Percentiles rank a stretch among this genome's conserved stretches.
These are phyloP conservation scores for Idaea biselata DNA, from an alignment of 2,888 invertebrate genomes.

Conservation along the genomic window DNA sequence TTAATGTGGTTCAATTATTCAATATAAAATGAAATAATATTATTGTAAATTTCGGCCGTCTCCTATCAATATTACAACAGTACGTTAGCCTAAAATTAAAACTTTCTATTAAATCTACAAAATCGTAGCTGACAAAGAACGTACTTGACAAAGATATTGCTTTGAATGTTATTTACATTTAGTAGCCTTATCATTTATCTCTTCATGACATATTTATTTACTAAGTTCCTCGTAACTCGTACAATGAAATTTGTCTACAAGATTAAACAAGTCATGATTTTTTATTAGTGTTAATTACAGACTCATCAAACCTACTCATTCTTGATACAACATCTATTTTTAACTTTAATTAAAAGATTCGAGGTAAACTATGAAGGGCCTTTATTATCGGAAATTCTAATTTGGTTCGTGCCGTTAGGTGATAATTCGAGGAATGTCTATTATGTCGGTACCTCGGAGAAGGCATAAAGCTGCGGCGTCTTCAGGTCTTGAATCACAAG, in stretches of 20 bases:
- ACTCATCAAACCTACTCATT: conserved; percentile 37
- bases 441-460: conserved; percentile 34
- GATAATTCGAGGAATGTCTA: neutral
- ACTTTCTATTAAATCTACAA: neutral
- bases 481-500: conserved; percentile 29
- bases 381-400: conserved; percentile 38
- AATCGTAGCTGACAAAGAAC: neutral
- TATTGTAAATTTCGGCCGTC: neutral
- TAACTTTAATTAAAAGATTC: conserved; percentile 17
- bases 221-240: neutral
- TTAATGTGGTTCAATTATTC: too few relatives aligned
- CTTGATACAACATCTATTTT: conserved; percentile 24
- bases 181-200: neutral
- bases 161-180: neutral
- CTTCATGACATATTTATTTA: neutral
- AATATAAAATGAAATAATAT: neutral
- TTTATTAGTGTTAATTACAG: conserved; percentile 34
- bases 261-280: conserved; percentile 19
- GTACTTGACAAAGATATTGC: neutral
- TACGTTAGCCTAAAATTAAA: neutral
- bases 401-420: conserved; percentile 32
- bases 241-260: conserved; percentile 19
- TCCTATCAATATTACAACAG: neutral
- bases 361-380: conserved; percentile 24
- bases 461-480: conserved; percentile 19